Evolutionary conservation across 2,888 invertebrate species (phyloP).

Genomic region (Colletes collaris): DNA sequence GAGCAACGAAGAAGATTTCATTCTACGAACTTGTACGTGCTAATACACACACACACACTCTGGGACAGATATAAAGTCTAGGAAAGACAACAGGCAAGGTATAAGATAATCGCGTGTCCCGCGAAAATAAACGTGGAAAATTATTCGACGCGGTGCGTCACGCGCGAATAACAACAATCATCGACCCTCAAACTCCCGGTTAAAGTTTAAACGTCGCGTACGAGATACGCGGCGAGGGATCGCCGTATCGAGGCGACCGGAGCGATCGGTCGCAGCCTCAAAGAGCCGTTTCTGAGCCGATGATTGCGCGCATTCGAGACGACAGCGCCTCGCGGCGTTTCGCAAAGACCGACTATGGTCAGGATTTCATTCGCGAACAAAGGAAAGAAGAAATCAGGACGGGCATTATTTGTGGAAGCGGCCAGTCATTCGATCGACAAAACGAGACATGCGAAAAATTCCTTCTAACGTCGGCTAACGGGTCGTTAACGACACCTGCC

Average conservation of each 20-base stretch:
- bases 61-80: background rate
- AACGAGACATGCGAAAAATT: conserved; percentile 44
- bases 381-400: background rate
- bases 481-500: conserved; percentile 44
- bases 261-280: no score
- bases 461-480: conserved; percentile 37
- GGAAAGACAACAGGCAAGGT: background rate
- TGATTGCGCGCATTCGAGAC: background rate
- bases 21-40: conserved; percentile 32
- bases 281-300: background rate
- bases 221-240: no score
- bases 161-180: conserved; percentile 31
- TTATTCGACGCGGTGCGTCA: conserved; percentile 23
- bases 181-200: conserved; percentile 24
- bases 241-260: no score
- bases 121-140: conserved; percentile 34
- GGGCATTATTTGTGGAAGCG: conserved; percentile 10
- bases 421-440: conserved; percentile 4
- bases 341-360: background rate
- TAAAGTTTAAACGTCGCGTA: conserved; percentile 19
- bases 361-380: background rate
- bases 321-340: background rate
- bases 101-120: conserved; percentile 30
- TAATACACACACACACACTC: background rate
- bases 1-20: background rate